Conservation (phyloP, 2,888 invertebrate species). For the Lapara coniferarum region DNA sequence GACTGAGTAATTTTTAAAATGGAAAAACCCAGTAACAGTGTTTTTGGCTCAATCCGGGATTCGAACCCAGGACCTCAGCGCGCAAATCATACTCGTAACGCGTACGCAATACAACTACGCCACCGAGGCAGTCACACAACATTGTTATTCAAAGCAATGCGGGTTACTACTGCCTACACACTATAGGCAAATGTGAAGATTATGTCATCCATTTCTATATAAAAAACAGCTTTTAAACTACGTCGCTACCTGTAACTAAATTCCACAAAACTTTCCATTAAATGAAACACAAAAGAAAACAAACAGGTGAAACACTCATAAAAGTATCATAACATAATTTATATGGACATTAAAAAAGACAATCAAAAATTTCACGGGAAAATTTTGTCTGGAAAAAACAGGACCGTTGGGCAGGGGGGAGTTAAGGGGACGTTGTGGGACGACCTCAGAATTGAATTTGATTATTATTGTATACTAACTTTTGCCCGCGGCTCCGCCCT, state of each 20-base stretch:
- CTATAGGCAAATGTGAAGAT: too few relatives aligned
- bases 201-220: too few relatives aligned
- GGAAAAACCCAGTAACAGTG: too few relatives aligned
- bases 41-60: too few relatives aligned
- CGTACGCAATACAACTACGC: too few relatives aligned
- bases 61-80: too few relatives aligned
- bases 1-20: too few relatives aligned
- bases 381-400: conserved; percentile 15
- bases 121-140: too few relatives aligned
- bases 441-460: not conserved
- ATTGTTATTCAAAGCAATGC: too few relatives aligned
- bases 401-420: not conserved
- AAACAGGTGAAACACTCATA: conserved; percentile 17
- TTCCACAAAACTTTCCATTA: not conserved
- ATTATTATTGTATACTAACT: not conserved
- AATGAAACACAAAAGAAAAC: conserved; percentile 15
- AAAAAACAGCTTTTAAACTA: not conserved
- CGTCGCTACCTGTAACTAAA: not conserved
- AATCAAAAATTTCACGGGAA: conserved; percentile 30
- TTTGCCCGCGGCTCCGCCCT: too few relatives aligned
- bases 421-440: not conserved
- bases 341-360: conserved; percentile 32
- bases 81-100: too few relatives aligned
- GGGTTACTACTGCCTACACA: too few relatives aligned
- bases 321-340: conserved; percentile 29